Conservation (phyloP, 2,888 invertebrate genomes). For the Anarsia innoxiella region DNA sequence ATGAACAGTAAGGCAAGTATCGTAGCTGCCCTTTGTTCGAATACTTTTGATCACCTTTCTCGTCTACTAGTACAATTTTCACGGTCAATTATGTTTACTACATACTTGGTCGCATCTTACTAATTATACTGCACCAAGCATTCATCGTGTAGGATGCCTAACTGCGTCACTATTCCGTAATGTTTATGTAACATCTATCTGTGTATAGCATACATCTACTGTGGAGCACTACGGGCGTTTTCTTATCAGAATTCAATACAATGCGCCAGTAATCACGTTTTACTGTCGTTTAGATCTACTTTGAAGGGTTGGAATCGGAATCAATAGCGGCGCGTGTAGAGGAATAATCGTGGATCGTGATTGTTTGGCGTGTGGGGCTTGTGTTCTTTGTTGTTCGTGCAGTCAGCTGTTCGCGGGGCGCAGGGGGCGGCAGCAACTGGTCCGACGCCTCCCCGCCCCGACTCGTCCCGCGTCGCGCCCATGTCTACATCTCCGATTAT, state of each 20-base stretch:
- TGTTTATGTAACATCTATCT: constrained; percentile 5
- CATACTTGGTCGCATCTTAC: constrained; percentile 8
- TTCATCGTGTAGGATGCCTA: not conserved
- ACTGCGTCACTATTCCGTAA: constrained; percentile 4
- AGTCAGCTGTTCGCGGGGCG: constrained; percentile 58
- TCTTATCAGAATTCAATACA: constrained; percentile 17
- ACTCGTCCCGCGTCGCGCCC: constrained; percentile 14
- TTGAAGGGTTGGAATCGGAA: constrained; percentile 15
- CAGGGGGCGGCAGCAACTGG: constrained; percentile 35
- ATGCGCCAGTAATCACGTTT: constrained; percentile 19
- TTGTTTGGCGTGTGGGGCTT: constrained; percentile 25
- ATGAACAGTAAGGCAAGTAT: constrained; percentile 72
- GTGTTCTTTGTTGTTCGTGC: constrained; percentile 60
- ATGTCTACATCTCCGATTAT: constrained; percentile 12
- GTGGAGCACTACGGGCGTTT: constrained; percentile 9
- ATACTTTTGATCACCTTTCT: constrained; percentile 35
- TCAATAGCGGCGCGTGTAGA: constrained; percentile 22
- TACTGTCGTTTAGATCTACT: constrained; percentile 5
- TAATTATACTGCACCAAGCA: constrained; percentile 5
- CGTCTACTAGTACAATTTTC: constrained; percentile 30
- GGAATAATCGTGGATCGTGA: constrained; percentile 27
- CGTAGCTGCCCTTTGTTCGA: constrained; percentile 43
- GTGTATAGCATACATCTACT: not conserved
- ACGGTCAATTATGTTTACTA: constrained; percentile 48
- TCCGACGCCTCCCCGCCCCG: constrained; percentile 32